Evolutionary conservation across 1,140 invertebrate genomes (phyloP), one percentile per base, ranked within the genome.

Genomic region (Neocloeon triangulifer): DNA sequence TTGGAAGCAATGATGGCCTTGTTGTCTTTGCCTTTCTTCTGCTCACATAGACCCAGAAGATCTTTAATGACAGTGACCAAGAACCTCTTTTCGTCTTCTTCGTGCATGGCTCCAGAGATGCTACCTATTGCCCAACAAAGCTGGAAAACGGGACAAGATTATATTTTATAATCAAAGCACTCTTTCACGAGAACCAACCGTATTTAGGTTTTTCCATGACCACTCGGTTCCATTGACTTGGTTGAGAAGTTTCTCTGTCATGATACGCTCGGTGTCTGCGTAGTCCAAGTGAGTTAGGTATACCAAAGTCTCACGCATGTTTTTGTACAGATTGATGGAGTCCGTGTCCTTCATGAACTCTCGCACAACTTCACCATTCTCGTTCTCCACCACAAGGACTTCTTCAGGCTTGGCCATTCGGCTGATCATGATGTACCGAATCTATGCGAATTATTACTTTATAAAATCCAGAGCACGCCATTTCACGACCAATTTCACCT

Each of bases 281-380:
- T 86, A 95, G 59, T 98, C 91, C 47, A 99, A 72, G 73, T 99
- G 94, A 9, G 95, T 99, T 25, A 99, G 63, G 55, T 97, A 98
- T 3, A 99, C 94, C 20, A 98, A 62, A 25, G 91, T 97, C 59
- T 99, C 95, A 40, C 92, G 66, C 95, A 99, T 99, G 48, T 92
- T 98, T 58, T 97, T 98, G 55, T 99, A 99, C 43, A 99, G 64
- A 59, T 95, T 95, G 41, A 99, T 97, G 7, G 92, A 86, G 61
- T 99, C 95, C 25, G 95, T 99, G 53, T 99, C 95, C 56, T 97
- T 97, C 85, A 99, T 96, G 49, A 98, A 95, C 55, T 99, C 95
- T 29, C 95, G 58, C 2, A 99, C 92, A 32, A 98, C 92, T 61
- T 99, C 95, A 17, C 95, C 95, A 56, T 98, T 95, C 53, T 99